Base-by-base conservation (phyloP, 2,113 vertebrate genomes). In the Euleptes europaea region DNA sequence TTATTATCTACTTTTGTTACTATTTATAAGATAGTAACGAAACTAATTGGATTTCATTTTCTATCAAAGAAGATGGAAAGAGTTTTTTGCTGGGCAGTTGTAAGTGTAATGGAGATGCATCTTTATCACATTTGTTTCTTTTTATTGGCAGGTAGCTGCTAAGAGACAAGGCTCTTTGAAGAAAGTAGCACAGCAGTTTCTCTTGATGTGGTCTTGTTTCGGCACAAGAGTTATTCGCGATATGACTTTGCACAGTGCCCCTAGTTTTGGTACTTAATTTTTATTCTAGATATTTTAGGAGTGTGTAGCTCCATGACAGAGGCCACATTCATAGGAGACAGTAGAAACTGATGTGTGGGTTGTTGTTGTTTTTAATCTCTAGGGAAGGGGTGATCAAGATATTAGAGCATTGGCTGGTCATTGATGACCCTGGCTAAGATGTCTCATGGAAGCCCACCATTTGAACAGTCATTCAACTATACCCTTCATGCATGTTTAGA, bases 161-260 rank as follows among this genome's bases (percentile, higher is more conserved):
- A 98, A 98, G 97, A 98, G 97, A 96, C 97, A 98, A 92, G 98
- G 98, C 42, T 98, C 95, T 87, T 95, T 99, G 96, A 99, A 98
- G 97, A 99, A 98, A 95, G 97, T 99, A 86, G 98, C 99, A 78
- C 98, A 99, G 90, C 99, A 99, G 96, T 99, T 99, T 95, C 97
- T 99, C 86, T 95, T 99, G 95, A 99, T 99, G 98, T 99, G 99
- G 99, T 99, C 99, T 60, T 99, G 99, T 94, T 99, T 99, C 17
- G 99, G 99, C 86, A 99, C 99, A 86, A 97, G 99, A 94, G 98
- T 99, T 93, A 99, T 99, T 94, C 97, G 99, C 89, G 98, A 99
- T 84, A 99, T 99, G 99, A 99, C 99, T 90, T 96, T 99, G 93
- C 99, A 99, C 93, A 99, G 99, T 1, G 99, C 98, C 4, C 99